A percentile compares a stretch with the other conserved stretches of the same genome.
Evolutionary conservation across 2,888 invertebrate species (phyloP).

Genomic region (Apamea epomidion): DNA sequence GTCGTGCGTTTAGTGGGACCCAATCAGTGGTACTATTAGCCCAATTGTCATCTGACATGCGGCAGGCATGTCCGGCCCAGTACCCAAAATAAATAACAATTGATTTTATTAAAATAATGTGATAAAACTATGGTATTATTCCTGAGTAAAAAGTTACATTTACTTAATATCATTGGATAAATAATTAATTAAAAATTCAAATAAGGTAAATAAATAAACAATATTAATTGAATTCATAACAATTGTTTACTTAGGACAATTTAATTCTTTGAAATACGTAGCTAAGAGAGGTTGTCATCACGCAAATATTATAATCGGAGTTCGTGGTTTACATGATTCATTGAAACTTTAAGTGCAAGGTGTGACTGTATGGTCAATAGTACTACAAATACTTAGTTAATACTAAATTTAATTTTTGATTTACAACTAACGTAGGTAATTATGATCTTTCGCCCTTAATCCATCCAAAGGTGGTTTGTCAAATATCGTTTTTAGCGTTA

Average conservation of each 20-base stretch:
- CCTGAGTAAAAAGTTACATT: background rate
- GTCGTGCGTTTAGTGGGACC: too few species aligned
- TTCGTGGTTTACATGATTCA: slow-evolving; percentile 39
- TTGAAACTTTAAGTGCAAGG: background rate
- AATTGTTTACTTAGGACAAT: background rate
- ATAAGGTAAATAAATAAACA: background rate
- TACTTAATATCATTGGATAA: background rate
- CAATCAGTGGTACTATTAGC: too few species aligned
- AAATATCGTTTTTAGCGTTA: too few species aligned
- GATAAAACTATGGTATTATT: background rate
- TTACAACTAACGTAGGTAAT: too few species aligned
- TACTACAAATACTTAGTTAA: too few species aligned
- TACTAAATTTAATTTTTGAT: too few species aligned
- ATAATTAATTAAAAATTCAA: background rate
- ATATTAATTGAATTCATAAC: background rate
- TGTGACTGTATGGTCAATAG: slow-evolving; percentile 12
- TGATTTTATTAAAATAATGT: background rate
- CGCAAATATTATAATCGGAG: slow-evolving; percentile 7
- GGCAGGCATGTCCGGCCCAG: too few species aligned
- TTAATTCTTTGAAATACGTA: background rate
- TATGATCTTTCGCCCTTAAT: too few species aligned
- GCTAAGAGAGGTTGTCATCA: background rate
- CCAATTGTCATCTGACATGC: too few species aligned
- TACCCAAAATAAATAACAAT: background rate
- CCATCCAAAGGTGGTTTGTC: too few species aligned